Base-by-base conservation (phyloP, 2,113 vertebrate genomes). In the Pygathrix nemaeus region DNA sequence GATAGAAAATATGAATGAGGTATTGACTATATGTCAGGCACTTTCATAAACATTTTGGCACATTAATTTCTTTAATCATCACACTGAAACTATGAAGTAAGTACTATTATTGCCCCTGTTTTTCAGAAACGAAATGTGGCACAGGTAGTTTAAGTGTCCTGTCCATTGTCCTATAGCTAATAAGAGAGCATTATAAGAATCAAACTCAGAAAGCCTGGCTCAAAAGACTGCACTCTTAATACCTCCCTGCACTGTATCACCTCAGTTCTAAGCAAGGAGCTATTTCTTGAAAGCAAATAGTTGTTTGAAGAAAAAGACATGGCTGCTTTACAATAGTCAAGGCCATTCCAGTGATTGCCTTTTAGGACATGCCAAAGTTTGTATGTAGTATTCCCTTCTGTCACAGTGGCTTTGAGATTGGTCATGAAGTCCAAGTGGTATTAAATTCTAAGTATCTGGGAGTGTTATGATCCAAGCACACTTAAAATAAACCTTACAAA, bases 231-330 rank as follows among this genome's bases (percentile, higher is more conserved):
- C 20, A 66, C 8, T 79, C 43, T 79, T 50, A 82, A 75, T 43
- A 55, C 8, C 6, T 83, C 9, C n/a, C 32, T 48, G 9, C 1
- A 25, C 27, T 70, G 0, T 40, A 16, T 18, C 9, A 55, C 35
- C 45, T 95, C 16, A 23, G 3, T 38, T 66, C 38, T 90, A 50
- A 95, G 25, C 35, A 64, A 76, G 27, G 45, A 66, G 21, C 43
- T n/a, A 32, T 68, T 79, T 92, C 55, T 80, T 80, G 18, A 97
- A 96, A 95, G 87, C 30, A 93, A 94, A 75, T 70, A 66, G 3
- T 94, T 94, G 73, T 66, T 89, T 92, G 40, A 97, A 96, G 40
- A 50, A 72, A 43, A 75, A 90, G 48, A 8, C 76, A 52, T 93
- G 43, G 75, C 75, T 90, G 43, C 55, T 87, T 79, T 68, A 68